Evolutionary conservation across 2,113 vertebrate species (phyloP), one percentile per base, ranked within the genome.

Genomic region (Penelope pileata): DNA sequence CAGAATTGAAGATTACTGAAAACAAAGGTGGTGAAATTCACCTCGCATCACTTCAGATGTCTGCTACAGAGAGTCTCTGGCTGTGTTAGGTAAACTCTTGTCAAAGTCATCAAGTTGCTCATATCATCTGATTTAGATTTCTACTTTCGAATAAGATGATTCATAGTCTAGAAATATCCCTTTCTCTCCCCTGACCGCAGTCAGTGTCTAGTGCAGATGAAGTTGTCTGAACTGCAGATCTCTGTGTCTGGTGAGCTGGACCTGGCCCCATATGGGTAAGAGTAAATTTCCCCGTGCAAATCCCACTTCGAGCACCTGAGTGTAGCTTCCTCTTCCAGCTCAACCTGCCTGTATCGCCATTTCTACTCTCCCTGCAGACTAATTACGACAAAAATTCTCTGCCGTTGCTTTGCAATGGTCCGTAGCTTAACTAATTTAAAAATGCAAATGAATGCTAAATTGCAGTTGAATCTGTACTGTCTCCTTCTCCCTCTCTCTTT

Each of bases 401-500:
- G 97, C 97, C 96, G 96, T 97, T 96, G 95, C 97, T 97, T 96
- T 97, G 97, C 88, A 97, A 98, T 17, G 93, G 97, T 98, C 97
- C 96, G 93, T 42, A 80, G 97, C 96, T 94, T 97, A 97, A 97
- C 96, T 97, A 97, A 98, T 98, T 98, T 98, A 94, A 97, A 98
- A 98, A 98, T 97, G 97, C 97, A 98, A 98, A 98, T 98, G 96
- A 98, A 96, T 96, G 93, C 85, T 96, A 95, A 98, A 97, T 96
- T 95, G 96, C 93, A 93, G 94, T 93, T 84, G 88, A 96, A 69
- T 96, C 95, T 80, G 75, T 91, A 93, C 73, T 43, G 30, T 86
- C 62, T 88, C 42, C 43, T 81, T 83, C 87, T 91, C 67, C 10
- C 43, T 56, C n/a, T 32, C 40, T 27, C 47, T 79, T 36, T 10